Evolutionary conservation across 1,140 invertebrate species (phyloP), one percentile per base, ranked within the genome.

Genomic region (Lucilia sericata): DNA sequence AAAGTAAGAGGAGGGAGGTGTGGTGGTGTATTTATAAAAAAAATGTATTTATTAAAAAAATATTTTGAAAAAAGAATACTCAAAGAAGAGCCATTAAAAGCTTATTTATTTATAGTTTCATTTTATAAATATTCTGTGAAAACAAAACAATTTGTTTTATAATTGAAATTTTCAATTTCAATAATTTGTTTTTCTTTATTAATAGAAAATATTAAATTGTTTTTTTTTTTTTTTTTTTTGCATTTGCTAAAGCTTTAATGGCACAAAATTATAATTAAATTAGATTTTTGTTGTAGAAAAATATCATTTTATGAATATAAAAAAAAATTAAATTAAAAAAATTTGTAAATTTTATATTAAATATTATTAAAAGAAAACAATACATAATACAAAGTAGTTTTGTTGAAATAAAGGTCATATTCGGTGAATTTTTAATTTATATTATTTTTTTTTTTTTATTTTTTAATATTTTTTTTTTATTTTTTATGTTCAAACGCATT

Each of bases 161-260:
- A 25, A 70, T 25, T 70, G 65, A 70, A 70, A 21, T 70, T 70
- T 70, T 70, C 9, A 21, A 70, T 21, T 70, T 70, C 19, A 25
- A 70, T 7, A 19, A 21, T 70, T 70, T 25, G 21, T 70, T 70
- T 70, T 70, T 25, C 65, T 25, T 25, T 70, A 70, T 65, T 65
- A n/a, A 19, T n/a, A 21, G n/a, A 21, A 21, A 70, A 70, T 21
- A 55, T 55, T 49, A 49, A 49, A 55, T 55, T 5, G 17, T 5
- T 1, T 55, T n/a, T n/a, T n/a, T n/a, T n/a, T n/a, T n/a, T n/a
- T 55, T 17, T 70, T 12, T n/a, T 55, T 17, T 70, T 12, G 7
- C 19, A 21, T 70, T 70, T 80, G 13, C 42, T 80, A 80, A 80
- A 80, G 76, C 76, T 80, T 80, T 80, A 80, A 80, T 80, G 76